Base-by-base conservation (phyloP, 1,140 invertebrate species). In the Cydia pomonella region DNA sequence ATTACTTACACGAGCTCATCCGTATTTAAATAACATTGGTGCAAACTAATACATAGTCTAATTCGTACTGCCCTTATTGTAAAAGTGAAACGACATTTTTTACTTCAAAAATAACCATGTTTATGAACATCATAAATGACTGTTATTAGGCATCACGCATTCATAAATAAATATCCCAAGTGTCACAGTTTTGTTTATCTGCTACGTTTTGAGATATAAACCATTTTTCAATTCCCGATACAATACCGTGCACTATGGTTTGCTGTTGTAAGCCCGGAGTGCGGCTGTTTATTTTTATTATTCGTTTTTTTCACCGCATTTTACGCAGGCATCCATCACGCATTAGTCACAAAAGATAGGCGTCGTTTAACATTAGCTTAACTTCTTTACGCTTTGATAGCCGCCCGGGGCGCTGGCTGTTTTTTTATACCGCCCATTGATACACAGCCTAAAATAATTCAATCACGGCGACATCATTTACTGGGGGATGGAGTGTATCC, bases 351-450 rank as follows among this genome's bases (percentile, higher is more conserved):
- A 93, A 93, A 93, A 90, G 91, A 90, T 91, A 88, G 86, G 89
- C 89, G 87, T 92, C 90, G 86, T 92, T 92, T 92, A 89, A 91
- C 89, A 91, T 92, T 92, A 91, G 86, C 88, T 90, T 93, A 91
- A 93, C 91, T 93, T 93, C 90, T 92, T 93, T 92, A 93, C 90
- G 91, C 87, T 93, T 93, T 93, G 85, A 92, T 93, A 90, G 81
- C 82, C 84, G 84, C 84, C 86, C 81, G 87, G 87, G 88, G 88
- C 80, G 87, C 75, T 79, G 64, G 63, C 74, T 79, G 82, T 85
- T 85, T 85, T 27, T 85, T 81, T 84, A 79, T 18, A 62, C 72
- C 72, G 75, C 66, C 77, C 77, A 81, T 80, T 77, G 44, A 78
- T 78, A 75, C 87, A 84, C 80, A 82, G 84, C 74, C 72, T 87